These are phyloP conservation scores for Pantala flavescens DNA, from an alignment of 1,140 invertebrate species.

Conservation along the genomic window DNA sequence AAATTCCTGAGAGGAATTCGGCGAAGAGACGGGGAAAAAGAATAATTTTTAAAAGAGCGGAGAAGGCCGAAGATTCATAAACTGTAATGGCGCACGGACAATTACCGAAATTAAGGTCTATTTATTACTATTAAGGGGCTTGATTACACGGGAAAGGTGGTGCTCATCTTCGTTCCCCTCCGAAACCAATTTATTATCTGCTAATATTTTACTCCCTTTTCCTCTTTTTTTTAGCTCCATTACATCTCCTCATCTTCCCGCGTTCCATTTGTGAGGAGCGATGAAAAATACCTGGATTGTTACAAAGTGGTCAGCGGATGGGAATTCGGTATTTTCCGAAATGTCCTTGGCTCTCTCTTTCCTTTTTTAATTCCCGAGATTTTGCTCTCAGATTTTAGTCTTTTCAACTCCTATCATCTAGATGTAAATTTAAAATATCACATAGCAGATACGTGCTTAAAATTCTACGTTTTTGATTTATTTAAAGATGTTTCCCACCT, in stretches of 20 bases:
- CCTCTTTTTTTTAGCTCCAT: background rate
- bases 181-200: background rate
- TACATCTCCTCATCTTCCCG: background rate
- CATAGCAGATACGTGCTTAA: no score
- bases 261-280: background rate
- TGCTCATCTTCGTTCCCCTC: background rate
- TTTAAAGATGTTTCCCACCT: no score
- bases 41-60: background rate
- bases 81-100: background rate
- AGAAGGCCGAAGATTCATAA: slow-evolving; percentile 1
- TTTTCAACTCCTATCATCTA: no score
- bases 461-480: no score
- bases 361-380: no score
- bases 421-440: no score
- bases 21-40: background rate
- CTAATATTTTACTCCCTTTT: background rate
- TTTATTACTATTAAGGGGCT: slow-evolving; percentile 10
- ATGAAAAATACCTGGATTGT: background rate
- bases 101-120: slow-evolving; percentile 10
- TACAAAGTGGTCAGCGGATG: no score
- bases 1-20: background rate
- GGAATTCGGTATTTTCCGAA: no score
- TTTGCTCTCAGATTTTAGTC: no score
- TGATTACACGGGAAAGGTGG: background rate
- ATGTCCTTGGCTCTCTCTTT: no score